Conservation (phyloP, 1,140 invertebrate genomes). For the Himalopsyche phryganea region DNA sequence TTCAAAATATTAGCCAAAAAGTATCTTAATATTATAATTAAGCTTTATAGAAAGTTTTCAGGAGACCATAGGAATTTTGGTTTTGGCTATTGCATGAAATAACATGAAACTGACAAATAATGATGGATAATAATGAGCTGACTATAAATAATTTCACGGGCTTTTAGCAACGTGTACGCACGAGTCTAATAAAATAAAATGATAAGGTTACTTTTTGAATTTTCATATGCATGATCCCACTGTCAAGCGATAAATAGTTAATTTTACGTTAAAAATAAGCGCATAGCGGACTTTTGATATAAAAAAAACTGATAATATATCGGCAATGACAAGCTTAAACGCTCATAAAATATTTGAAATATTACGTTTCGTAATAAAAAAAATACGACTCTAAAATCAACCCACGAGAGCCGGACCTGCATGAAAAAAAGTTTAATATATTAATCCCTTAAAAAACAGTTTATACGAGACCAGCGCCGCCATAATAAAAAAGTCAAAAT, state of each 20-base stretch:
- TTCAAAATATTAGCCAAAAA: too few relatives aligned
- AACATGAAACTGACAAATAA: too few relatives aligned
- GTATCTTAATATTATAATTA: too few relatives aligned
- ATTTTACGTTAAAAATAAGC: slow-evolving; percentile 30
- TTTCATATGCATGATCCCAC: too few relatives aligned
- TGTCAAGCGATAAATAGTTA: slow-evolving; percentile 19
- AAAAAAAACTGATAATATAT: slow-evolving; percentile 25
- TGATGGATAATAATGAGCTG: too few relatives aligned
- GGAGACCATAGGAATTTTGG: too few relatives aligned
- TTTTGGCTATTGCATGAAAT: too few relatives aligned
- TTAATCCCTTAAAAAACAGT: slow-evolving; percentile 26
- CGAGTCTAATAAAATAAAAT: too few relatives aligned
- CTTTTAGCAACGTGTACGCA: too few relatives aligned
- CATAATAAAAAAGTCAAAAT: slow-evolving; percentile 26
- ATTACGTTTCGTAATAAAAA: slow-evolving; percentile 27
- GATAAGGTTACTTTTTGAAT: too few relatives aligned
- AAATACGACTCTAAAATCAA: slow-evolving; percentile 23
- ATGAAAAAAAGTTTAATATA: slow-evolving; percentile 26
- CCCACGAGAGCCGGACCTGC: slow-evolving; percentile 11
- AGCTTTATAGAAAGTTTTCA: too few relatives aligned
- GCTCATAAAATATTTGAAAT: slow-evolving; percentile 34
- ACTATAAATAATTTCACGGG: too few relatives aligned
- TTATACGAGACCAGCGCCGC: slow-evolving; percentile 11
- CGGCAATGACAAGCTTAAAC: slow-evolving; percentile 28
- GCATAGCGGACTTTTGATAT: slow-evolving; percentile 29